Percentiles rank a stretch among this genome's conserved stretches.
These are phyloP conservation scores for Brachionus plicatilis DNA, from an alignment of 1,140 invertebrate genomes.

Conservation along the genomic window DNA sequence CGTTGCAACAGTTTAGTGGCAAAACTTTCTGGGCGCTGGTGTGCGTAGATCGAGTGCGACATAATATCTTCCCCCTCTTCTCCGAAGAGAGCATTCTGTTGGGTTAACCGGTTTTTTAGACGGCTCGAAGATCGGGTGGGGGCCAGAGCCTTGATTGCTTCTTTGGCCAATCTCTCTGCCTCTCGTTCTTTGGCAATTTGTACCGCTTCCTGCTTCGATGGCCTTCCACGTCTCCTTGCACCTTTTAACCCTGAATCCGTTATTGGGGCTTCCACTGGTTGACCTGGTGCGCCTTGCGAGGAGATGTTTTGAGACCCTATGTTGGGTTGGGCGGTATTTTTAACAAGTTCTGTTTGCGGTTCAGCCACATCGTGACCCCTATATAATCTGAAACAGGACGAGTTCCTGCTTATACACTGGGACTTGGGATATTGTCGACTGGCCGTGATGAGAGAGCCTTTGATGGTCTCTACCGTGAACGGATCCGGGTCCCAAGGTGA, in stretches of 20 bases:
- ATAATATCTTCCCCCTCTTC: neutral
- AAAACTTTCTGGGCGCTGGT: too few relatives aligned
- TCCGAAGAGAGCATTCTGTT: neutral
- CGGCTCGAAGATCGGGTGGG: neutral
- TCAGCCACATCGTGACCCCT: neutral
- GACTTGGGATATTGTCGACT: neutral
- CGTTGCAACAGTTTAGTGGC: too few relatives aligned
- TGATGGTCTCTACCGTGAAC: neutral
- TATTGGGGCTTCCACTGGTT: neutral
- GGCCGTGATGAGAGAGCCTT: neutral
- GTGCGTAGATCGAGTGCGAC: neutral
- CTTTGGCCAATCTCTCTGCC: neutral
- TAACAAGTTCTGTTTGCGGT: neutral
- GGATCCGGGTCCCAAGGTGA: constrained; percentile 42
- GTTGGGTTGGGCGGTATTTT: neutral
- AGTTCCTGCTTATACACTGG: neutral
- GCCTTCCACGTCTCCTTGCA: neutral
- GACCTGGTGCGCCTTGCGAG: neutral
- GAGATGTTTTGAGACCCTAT: neutral
- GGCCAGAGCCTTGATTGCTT: neutral
- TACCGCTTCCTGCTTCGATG: neutral
- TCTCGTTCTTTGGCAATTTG: neutral
- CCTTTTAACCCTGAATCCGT: neutral
- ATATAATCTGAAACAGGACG: neutral
- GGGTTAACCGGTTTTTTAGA: neutral